Evolutionary conservation across 2,888 invertebrate genomes (phyloP), one percentile per base, ranked within the genome.

Genomic region (Drosophila prolongata): DNA sequence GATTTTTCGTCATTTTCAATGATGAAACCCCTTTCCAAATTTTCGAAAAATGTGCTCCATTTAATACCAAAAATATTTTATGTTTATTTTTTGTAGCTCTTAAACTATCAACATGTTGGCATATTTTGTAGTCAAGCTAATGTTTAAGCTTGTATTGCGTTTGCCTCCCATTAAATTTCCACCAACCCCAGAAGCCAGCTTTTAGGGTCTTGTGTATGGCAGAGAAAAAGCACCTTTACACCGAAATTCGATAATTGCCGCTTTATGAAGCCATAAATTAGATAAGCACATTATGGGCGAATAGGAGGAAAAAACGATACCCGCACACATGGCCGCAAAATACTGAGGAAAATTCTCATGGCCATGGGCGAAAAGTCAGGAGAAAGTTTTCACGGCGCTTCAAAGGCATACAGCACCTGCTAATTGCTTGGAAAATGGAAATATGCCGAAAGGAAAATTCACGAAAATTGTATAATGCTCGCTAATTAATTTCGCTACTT

Each of bases 181-280:
- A 1, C 3, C 59, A 35, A 16, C 3, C 8, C 14, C 13, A 37
- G 13, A 9, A 24, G 8, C 43, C 37, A 6, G 8, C 47, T 37
- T 30, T 14, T 43, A 19, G 27, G 50, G 43, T n/a, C n/a, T 34
- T 35, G 53, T 19, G 70, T n/a, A 35, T 24, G 24, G 38, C 30
- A 14, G 5, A 47, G 6, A 13, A 47, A 3, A 10, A 52, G 35
- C 43, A 16, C n/a, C 49, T 40, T 40, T 16, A 9, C 4, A 27
- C 34, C 34, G 19, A 68, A 52, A 55, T 62, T 46, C 52, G 69
- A 68, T 69, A 69, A 69, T 69, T 71, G 55, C 46, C 56, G 70
- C 57, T 65, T 58, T 65, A 71, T 72, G 72, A 72, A 72, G 65
- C 57, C 71, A 72, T 71, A 71, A 72, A 71, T 72, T 71, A 72